Base-by-base conservation (phyloP, 2,113 vertebrate species). In the Daphoenositta chrysoptera region DNA sequence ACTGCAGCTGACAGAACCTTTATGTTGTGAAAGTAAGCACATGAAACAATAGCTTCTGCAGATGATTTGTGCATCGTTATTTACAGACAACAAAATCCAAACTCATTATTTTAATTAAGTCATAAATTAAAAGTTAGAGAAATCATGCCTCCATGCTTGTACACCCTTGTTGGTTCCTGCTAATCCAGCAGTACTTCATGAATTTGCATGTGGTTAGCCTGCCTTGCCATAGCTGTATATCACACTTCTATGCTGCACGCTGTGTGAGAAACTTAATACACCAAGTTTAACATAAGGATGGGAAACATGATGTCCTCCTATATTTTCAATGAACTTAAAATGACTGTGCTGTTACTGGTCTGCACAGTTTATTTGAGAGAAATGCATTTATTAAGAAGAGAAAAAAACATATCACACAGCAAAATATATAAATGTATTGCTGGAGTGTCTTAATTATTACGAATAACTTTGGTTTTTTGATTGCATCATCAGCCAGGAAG, bases 261-360 rank as follows among this genome's bases (percentile, higher is more conserved):
- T 96, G 95, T 92, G 96, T 51, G 86, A 92, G 94, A 96, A 97
- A 96, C 97, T 94, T 95, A 96, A 96, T 97, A 96, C 53, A 93
- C 73, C 91, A 97, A 96, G 94, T 95, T 97, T 97, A 98, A 97
- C 90, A 80, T 93, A 97, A 96, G 89, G 93, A 96, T 78, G 95
- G 93, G 80, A 97, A 97, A 96, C 87, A 94, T 23, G 18, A 96
- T 90, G 85, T 90, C 92, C 94, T 94, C 83, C 79, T 96, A 44
- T 97, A 96, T 94, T 96, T 96, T 83, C 97, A 97, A n/a, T 94
- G 94, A 98, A 94, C 91, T 97, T 95, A 90, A 96, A 96, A 97
- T 87, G 90, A 94, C 83, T 97, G 48, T 75, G 89, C 56, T 94
- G 83, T 69, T 97, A 90, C 78, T 85, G 56, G 44, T 71, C 58